Conservation (phyloP, 2,797 vertebrate species). For the Scomberomorus guttatus region DNA sequence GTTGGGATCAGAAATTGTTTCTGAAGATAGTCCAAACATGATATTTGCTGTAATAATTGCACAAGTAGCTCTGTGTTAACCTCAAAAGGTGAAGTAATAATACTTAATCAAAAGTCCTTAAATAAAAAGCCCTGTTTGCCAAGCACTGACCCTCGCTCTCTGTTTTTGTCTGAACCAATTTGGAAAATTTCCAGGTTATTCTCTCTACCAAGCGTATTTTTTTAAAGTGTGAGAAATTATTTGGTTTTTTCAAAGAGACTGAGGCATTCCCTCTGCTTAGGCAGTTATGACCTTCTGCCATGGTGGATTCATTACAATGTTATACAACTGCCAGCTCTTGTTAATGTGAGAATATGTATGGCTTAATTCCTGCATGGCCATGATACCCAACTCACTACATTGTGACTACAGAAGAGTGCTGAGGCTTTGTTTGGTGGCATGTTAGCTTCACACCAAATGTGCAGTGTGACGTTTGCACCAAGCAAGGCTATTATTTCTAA, state of each 20-base stretch:
- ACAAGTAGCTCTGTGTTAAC: neutral
- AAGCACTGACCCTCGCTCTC: neutral
- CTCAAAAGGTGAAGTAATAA: conserved; percentile 29
- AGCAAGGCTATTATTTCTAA: neutral
- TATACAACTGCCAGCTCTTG: neutral
- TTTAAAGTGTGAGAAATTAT: conserved; percentile 28
- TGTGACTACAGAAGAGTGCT: too few relatives aligned
- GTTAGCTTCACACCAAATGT: neutral
- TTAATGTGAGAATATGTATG: neutral
- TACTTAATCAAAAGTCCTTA: conserved; percentile 13
- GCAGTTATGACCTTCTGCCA: conserved; percentile 11
- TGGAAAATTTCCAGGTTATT: conserved; percentile 45
- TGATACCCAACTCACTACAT: neutral
- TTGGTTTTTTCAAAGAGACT: conserved; percentile 6
- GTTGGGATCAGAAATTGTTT: neutral
- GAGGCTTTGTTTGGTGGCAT: neutral
- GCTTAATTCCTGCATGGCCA: neutral
- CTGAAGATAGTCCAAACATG: neutral
- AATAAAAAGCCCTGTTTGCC: conserved; percentile 21
- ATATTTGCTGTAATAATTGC: conserved; percentile 43
- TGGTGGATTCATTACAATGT: conserved; percentile 6
- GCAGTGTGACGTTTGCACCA: too few relatives aligned
- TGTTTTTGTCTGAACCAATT: conserved; percentile 40
- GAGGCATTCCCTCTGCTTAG: conserved; percentile 2
- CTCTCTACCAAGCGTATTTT: conserved; percentile 34